phyloP scores from a whole-genome alignment of 1,140 invertebrate species.

The Drosophila neocordata region DNA sequence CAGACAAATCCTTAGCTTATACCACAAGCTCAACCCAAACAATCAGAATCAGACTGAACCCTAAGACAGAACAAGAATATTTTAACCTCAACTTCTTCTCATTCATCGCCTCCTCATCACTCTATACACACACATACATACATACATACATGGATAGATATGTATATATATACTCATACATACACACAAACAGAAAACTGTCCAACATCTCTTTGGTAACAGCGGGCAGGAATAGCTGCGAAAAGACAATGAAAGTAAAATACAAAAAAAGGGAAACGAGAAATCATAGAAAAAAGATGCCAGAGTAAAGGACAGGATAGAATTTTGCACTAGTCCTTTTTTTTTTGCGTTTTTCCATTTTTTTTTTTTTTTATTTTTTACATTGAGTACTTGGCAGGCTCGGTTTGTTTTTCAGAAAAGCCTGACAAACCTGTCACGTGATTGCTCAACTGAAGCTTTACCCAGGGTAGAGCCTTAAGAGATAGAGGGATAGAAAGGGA shows the following conservation, averaged over 20 bases:
- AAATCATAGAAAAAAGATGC: conserved; percentile 33
- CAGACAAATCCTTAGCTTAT: conserved; percentile 9
- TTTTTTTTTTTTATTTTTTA: conserved; percentile 6
- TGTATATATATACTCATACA: not conserved
- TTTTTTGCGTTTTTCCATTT: conserved; percentile 13
- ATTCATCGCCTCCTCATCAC: not conserved
- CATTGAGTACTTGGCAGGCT: conserved; percentile 54
- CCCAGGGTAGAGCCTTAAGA: conserved; percentile 22
- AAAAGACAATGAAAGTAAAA: conserved; percentile 33
- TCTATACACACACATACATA: not conserved
- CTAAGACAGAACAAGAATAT: conserved; percentile 6
- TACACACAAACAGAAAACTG: conserved; percentile 3
- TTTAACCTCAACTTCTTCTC: not conserved
- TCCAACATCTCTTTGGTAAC: conserved; percentile 21
- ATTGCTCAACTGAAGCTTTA: conserved; percentile 65
- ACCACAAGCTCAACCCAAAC: conserved; percentile 12
- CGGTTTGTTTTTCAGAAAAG: conserved; percentile 67
- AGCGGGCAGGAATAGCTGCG: conserved; percentile 25
- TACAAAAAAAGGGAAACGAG: conserved; percentile 16
- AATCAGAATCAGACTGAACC: conserved; percentile 14
- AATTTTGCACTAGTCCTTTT: conserved; percentile 45
- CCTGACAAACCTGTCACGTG: conserved; percentile 78
- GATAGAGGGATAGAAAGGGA: conserved; percentile 19
- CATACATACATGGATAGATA: too few species aligned
- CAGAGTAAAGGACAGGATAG: conserved; percentile 28